Conservation (phyloP, 35 echinoderm and acorn worm genomes). For the Apostichopus japonicus region DNA sequence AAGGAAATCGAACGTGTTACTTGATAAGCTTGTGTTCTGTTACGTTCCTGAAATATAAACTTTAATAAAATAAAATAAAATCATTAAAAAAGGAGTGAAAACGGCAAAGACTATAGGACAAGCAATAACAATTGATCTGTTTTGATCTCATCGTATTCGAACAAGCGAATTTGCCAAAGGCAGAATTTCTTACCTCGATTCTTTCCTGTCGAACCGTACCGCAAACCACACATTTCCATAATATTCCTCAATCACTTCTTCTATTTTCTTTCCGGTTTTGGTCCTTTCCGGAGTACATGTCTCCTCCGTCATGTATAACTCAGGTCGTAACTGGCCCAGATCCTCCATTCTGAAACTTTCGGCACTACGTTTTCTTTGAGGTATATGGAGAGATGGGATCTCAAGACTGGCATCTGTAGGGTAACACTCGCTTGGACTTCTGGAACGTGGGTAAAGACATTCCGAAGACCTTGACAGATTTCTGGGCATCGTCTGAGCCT, state of each 20-base stretch:
- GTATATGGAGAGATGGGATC: slow-evolving; percentile 45
- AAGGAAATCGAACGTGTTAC: too few relatives aligned
- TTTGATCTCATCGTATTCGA: too few relatives aligned
- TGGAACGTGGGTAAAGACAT: slow-evolving; percentile 23
- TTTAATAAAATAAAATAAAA: too few relatives aligned
- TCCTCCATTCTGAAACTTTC: slow-evolving; percentile 57
- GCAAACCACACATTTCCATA: slow-evolving; percentile 64
- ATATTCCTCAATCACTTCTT: slow-evolving; percentile 54
- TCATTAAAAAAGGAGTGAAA: too few relatives aligned
- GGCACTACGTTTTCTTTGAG: slow-evolving; percentile 43
- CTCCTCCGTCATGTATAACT: slow-evolving; percentile 49
- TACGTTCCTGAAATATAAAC: too few relatives aligned
- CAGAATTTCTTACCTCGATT: slow-evolving; percentile 16
- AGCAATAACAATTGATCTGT: too few relatives aligned
- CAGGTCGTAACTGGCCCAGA: slow-evolving; percentile 44
- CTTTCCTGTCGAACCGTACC: slow-evolving; percentile 56
- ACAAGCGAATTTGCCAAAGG: too few relatives aligned
- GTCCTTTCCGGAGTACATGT: slow-evolving; percentile 22
- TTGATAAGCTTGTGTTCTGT: too few relatives aligned
- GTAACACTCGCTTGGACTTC: slow-evolving; percentile 44
- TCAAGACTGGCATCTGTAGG: slow-evolving; percentile 32
- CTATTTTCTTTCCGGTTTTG: slow-evolving; percentile 54
- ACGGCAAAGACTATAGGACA: too few relatives aligned
- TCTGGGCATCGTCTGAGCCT: slow-evolving; percentile 34
- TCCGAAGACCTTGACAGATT: slow-evolving; percentile 33